These are phyloP conservation scores for Creontiades dilutus DNA, from an alignment of 2,888 invertebrate species.

Conservation along the genomic window DNA sequence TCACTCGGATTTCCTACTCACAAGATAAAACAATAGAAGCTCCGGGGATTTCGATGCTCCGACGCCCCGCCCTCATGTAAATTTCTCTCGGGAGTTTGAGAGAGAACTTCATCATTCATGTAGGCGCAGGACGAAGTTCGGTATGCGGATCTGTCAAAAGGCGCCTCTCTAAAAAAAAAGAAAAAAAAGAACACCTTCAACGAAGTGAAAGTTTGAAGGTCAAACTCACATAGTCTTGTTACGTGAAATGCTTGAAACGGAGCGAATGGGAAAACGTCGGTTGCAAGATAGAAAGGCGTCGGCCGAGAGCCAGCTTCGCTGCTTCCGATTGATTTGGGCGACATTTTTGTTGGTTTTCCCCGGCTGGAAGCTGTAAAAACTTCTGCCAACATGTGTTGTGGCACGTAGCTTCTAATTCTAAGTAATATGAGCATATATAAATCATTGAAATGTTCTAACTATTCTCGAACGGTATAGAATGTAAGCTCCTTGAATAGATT, in stretches of 20 bases:
- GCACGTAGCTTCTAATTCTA: too few species aligned
- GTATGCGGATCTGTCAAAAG: conserved; percentile 55
- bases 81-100: conserved; percentile 4
- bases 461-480: too few species aligned
- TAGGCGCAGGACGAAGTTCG: conserved; percentile 15
- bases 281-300: background rate
- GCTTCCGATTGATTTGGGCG: background rate
- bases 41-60: background rate
- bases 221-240: conserved; percentile 34
- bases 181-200: background rate
- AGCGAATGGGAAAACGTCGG: conserved; percentile 22
- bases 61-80: conserved; percentile 17
- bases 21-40: conserved; percentile 15
- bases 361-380: too few species aligned
- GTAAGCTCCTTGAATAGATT: too few species aligned
- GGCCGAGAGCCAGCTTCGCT: background rate
- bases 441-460: too few species aligned
- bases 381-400: too few species aligned
- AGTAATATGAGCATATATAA: too few species aligned
- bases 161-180: background rate
- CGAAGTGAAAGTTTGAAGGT: conserved; percentile 54
- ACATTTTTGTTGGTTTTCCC: too few species aligned
- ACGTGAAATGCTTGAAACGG: conserved; percentile 22
- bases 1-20: background rate
- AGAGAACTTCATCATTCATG: conserved; percentile 15